Conservation (phyloP, 2,797 vertebrate genomes). For the Perodicticus potto region DNA sequence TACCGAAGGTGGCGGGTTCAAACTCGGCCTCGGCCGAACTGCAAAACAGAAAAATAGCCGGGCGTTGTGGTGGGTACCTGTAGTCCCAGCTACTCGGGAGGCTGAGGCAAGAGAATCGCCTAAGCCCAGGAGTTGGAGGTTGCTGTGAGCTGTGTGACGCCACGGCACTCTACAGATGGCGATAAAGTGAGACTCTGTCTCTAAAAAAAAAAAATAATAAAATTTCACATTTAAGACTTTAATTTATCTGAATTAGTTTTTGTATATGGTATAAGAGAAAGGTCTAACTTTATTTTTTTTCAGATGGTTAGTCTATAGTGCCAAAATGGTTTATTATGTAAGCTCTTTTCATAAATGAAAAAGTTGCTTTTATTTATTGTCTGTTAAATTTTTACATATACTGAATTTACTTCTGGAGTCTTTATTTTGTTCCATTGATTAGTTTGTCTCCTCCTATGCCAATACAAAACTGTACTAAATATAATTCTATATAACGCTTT, state of each 20-base stretch:
- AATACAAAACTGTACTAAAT: not conserved
- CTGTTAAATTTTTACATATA: conserved; percentile 23
- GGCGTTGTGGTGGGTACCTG: too few species aligned
- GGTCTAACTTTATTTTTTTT: conserved; percentile 19
- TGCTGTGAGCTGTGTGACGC: too few species aligned
- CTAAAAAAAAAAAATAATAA: too few species aligned
- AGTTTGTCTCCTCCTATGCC: not conserved
- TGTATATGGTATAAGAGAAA: not conserved
- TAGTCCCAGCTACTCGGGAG: too few species aligned
- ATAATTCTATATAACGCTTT: not conserved
- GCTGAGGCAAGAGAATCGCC: too few species aligned
- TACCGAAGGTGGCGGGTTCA: too few species aligned
- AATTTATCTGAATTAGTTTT: conserved; percentile 32
- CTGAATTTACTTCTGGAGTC: conserved; percentile 8
- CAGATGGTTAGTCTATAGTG: not conserved
- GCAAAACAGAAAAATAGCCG: too few species aligned
- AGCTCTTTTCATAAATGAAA: not conserved
- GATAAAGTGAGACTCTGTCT: too few species aligned
- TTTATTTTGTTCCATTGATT: conserved; percentile 6
- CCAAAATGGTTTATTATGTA: not conserved
- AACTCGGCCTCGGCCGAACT: too few species aligned
- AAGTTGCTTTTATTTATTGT: not conserved
- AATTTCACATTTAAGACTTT: conserved; percentile 17
- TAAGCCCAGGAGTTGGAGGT: too few species aligned
- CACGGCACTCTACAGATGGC: too few species aligned